Evolutionary conservation across 2,888 invertebrate species (phyloP).

Genomic region (Eumerus sabulonum): DNA sequence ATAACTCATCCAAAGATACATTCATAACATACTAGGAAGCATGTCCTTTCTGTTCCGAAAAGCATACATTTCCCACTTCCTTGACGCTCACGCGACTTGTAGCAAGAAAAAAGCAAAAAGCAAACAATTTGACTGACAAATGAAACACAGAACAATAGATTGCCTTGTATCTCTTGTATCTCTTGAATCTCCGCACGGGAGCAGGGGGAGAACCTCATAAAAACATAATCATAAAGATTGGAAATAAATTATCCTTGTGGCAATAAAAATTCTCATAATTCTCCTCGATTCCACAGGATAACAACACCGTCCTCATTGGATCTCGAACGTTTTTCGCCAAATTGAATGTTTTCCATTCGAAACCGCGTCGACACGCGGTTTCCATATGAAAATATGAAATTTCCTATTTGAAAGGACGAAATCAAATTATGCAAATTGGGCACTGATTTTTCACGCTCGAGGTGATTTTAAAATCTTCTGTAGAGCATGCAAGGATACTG

Average conservation of each 20-base stretch:
- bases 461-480: constrained; percentile 55
- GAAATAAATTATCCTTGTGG: constrained; percentile 69
- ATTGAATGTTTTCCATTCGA: constrained; percentile 47
- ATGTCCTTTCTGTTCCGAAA: constrained; percentile 4
- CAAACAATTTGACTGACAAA: constrained; percentile 62
- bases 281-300: constrained; percentile 62
- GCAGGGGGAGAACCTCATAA: constrained; percentile 51
- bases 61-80: not conserved
- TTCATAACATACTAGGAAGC: constrained; percentile 31
- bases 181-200: not conserved
- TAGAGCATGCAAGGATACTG: constrained; percentile 4
- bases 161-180: too few species aligned
- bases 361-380: not conserved
- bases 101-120: too few species aligned
- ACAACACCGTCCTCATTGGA: constrained; percentile 18
- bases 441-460: constrained; percentile 70
- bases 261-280: constrained; percentile 67
- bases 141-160: constrained; percentile 14
- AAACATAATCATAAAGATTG: constrained; percentile 68
- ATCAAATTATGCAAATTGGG: constrained; percentile 71
- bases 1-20: constrained; percentile 64
- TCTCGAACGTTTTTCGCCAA: constrained; percentile 50
- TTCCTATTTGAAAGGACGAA: constrained; percentile 57
- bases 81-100: too few species aligned
- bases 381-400: constrained; percentile 48